Evolutionary conservation across 2,797 vertebrate genomes (phyloP), one percentile per base, ranked within the genome.

Genomic region (Poeciliopsis presidionis): DNA sequence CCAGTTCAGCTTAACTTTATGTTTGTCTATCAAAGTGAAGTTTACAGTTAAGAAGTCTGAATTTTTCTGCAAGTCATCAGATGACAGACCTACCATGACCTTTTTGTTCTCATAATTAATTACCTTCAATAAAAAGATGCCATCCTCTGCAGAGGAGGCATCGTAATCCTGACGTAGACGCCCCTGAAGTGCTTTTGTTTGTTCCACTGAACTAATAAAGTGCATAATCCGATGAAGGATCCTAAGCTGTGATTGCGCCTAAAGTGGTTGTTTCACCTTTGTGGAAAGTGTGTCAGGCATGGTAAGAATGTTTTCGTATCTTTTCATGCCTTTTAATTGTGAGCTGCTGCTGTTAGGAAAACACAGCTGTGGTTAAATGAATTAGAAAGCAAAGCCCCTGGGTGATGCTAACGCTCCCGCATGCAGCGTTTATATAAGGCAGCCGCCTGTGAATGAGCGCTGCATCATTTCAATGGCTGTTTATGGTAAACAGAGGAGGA

Each of bases 311-410:
- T 93, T 94, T 93, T 94, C 80, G 25, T 90, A 94, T 94, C 90
- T 92, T 92, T 91, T 94, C 93, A 94, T 93, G 93, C 78, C 93
- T 93, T 93, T 93, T 93, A 93, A 92, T 93, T 91, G 92, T 86
- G 82, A 75, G 81, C 87, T 82, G 90, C 93, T 87, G 91, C 90
- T 90, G 90, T 92, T 92, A 86, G 83, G 81, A 84, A 93, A 94
- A 94, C 89, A 91, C 81, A 89, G 90, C 88, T 91, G 93, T 89
- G 94, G 93, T 92, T 93, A 89, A 94, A 93, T 85, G 87, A 93
- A 94, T 94, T 93, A 94, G 87, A 91, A 86, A 87, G 84, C 86
- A 81, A 78, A 74, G 93, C 91, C 93, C 83, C 88, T 91, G 92
- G 94, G 92, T 93, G 88, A 89, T 94, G 91, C 90, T 89, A 87